phyloP scores from a whole-genome alignment of 2,888 invertebrate species.

The Drosophila paramelanica region DNA sequence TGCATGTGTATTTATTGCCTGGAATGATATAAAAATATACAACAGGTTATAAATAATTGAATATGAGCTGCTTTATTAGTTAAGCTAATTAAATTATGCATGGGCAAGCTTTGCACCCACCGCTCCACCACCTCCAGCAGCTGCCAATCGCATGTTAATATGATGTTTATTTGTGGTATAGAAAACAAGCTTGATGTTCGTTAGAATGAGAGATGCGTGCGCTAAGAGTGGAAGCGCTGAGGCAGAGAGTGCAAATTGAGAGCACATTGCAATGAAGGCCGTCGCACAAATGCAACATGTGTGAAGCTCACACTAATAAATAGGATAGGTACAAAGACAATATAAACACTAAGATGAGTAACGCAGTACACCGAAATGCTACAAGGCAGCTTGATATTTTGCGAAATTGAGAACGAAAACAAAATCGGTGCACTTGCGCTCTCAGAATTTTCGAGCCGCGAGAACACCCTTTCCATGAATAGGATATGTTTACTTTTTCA shows the following conservation, averaged over 20 bases:
- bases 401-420: no score
- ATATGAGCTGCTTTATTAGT: slow-evolving; percentile 39
- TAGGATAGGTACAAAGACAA: neutral
- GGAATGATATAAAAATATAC: slow-evolving; percentile 43
- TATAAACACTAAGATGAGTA: no score
- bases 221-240: neutral
- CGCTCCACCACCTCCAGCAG: neutral
- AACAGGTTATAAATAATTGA: slow-evolving; percentile 32
- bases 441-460: no score
- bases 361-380: no score
- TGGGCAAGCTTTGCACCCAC: slow-evolving; percentile 3
- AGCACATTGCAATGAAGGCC: slow-evolving; percentile 17
- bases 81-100: slow-evolving; percentile 56
- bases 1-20: slow-evolving; percentile 40
- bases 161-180: slow-evolving; percentile 14
- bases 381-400: no score
- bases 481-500: no score
- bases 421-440: no score
- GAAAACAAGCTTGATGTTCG: slow-evolving; percentile 16
- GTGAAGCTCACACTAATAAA: neutral
- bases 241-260: slow-evolving; percentile 9
- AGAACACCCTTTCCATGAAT: no score
- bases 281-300: neutral
- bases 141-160: slow-evolving; percentile 16
- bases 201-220: slow-evolving; percentile 2